Base-by-base conservation (phyloP, 2,797 vertebrate genomes). In the Eremophila alpestris region DNA sequence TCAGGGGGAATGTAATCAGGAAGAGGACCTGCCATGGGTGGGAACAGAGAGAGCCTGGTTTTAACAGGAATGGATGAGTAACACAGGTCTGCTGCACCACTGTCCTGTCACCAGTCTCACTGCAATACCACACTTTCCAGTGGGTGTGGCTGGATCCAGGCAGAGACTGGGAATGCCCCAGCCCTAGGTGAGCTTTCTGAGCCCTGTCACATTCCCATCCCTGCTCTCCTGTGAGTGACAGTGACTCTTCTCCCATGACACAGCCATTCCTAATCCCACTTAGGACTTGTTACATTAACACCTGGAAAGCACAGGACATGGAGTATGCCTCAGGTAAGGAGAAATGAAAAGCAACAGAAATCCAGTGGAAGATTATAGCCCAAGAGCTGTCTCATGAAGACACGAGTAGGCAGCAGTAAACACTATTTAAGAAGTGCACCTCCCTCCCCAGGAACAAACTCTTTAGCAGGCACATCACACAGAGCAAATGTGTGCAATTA, bases 1-100 rank as follows among this genome's bases (percentile, higher is more conserved):
- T 98, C 98, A 34, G 98, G 98, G 70, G 98, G 98, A 34, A 98
- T 95, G 58, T 98, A 98, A 76, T 98, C 98, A 16, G 98, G 98
- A 80, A 98, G 98, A 87, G 97, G 97, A 45, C 98, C 98, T 98
- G 87, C 11, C 88, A 41, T 1, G 17, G 74, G 58, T 60, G 75
- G 94, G 36, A 85, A 90, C 10, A 94, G 23, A 82, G 23, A 82
- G 11, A 58, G 71, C 29, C 70, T 64, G 19, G 29, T 56, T 94
- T 43, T 67, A 81, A 77, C 83, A 71, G 36, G 30, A 87, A 49
- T 13, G 71, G 65, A 69, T 60, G 23, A 64, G 13, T 10, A 88
- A 30, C 1, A 2, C 48, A 87, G 52, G 56, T 78, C 62, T 70
- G 60, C 75, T 89, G 34, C 43, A 60, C 55, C 51, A 17, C 64